Base-by-base conservation (phyloP, 2,888 invertebrate genomes). In the Cerceris ruficornis region DNA sequence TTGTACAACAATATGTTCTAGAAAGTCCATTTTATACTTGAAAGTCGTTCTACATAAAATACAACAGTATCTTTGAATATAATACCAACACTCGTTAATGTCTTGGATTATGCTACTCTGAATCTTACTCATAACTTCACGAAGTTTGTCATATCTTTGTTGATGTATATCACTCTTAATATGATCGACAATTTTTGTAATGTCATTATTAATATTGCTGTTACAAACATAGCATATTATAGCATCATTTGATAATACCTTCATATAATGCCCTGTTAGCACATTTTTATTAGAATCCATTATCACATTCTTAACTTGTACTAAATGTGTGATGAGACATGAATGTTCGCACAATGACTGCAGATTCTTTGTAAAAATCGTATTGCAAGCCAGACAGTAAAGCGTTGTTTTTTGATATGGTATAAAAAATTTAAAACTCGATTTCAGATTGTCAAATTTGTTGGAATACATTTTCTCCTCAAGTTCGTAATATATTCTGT, bases 21-120 rank as follows among this genome's bases (percentile, higher is more conserved):
- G 60, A 73, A 88, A 90, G 7, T 77, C 50, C 1, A 75, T 50
- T 69, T 87, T 88, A 6, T 46, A 54, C 0, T 69, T 9, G 49
- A 73, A 83, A 9, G 11, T 75, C n/a, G 0, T 39, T 0, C 59
- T 5, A 54, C 89, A 88, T n/a, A 74, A 13, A 7, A 54, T 49
- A 57, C 89, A 90, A 28, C 62, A 59, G 71, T 80, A 89, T 7
- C 69, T 64, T 11, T 86, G 77, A 13, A 88, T 85, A 61, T 69
- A 86, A 14, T 85, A 88, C 77, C 86, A 83, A 15, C 71, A 42
- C 14, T 65, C 59, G 15, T 75, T 7, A 7, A 75, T 39, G 11
- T 69, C 17, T 68, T 72, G 7, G 9, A 69, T 39, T 13, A 82
- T 6, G 11, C 11, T 1, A 15, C 54, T 14, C 14, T n/a, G 59